phyloP scores from a whole-genome alignment of 53 echinoderm and acorn worm genomes.

The Stichopus horrens region DNA sequence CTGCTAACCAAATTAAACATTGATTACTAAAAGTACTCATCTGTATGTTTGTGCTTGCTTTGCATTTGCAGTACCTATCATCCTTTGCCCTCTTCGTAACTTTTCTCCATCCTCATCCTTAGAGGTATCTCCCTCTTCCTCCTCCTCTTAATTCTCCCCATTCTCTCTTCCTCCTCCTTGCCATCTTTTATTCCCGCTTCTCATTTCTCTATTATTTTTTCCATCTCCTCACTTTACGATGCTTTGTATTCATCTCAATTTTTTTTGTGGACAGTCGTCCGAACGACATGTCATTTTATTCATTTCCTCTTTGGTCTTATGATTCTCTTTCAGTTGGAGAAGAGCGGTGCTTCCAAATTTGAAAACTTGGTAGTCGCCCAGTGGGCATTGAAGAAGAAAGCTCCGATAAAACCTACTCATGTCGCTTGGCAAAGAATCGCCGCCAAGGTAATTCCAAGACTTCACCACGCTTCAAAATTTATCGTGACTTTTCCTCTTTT shows the following conservation, averaged over 20 bases:
- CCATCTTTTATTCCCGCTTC: background rate
- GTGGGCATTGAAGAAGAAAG: slow-evolving; percentile 90
- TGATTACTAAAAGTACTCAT: too few species aligned
- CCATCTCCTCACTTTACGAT: background rate
- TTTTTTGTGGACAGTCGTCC: background rate
- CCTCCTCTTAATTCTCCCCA: background rate
- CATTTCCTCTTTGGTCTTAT: background rate
- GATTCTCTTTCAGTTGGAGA: slow-evolving; percentile 67
- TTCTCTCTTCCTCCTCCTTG: background rate
- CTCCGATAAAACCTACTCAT: slow-evolving; percentile 87
- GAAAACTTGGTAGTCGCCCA: slow-evolving; percentile 93
- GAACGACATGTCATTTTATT: background rate
- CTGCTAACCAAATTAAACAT: too few species aligned
- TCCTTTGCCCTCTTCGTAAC: too few species aligned
- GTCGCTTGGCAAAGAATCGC: slow-evolving; percentile 94
- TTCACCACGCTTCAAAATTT: background rate
- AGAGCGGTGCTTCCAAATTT: slow-evolving; percentile 79
- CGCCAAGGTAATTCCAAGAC: slow-evolving; percentile 66
- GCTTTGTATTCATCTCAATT: background rate
- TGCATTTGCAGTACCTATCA: too few species aligned
- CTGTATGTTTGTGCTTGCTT: too few species aligned
- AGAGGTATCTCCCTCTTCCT: too few species aligned
- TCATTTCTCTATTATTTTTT: background rate
- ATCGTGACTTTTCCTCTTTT: too few species aligned
- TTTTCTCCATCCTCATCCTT: too few species aligned